These are phyloP conservation scores for Prietella phreatophila DNA, from an alignment of 2,113 vertebrate species.

Conservation along the genomic window DNA sequence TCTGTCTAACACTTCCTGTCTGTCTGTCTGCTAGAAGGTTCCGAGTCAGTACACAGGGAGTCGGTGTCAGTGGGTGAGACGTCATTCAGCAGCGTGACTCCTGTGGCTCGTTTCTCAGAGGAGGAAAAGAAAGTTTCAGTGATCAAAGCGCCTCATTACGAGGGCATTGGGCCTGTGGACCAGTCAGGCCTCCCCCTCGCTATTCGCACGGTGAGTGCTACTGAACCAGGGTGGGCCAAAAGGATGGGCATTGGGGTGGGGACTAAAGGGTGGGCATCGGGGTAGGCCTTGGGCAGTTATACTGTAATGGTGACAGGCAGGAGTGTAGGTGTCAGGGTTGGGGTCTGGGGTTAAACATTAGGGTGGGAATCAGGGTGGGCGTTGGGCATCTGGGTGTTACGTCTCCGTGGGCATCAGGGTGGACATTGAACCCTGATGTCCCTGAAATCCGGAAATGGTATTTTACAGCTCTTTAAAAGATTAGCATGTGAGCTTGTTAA, in stretches of 20 bases:
- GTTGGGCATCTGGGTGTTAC: not conserved
- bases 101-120: slow-evolving; percentile 88
- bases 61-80: slow-evolving; percentile 73
- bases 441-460: not conserved
- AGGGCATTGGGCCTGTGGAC: slow-evolving; percentile 84
- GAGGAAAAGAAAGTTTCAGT: slow-evolving; percentile 89
- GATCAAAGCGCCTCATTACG: slow-evolving; percentile 82
- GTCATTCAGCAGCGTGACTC: slow-evolving; percentile 78
- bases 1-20: not conserved
- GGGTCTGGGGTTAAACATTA: not conserved
- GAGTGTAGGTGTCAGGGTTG: not conserved
- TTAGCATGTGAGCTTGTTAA: slow-evolving; percentile 30
- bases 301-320: too few relatives aligned
- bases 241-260: not conserved
- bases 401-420: not conserved
- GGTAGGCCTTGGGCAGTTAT: not conserved
- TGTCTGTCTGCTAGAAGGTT: slow-evolving; percentile 62
- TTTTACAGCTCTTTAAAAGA: not conserved
- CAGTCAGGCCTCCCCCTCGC: slow-evolving; percentile 87
- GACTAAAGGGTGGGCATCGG: not conserved
- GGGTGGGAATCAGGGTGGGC: not conserved
- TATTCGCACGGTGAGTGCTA: slow-evolving; percentile 82
- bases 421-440: not conserved
- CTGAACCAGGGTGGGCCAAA: not conserved
- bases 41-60: slow-evolving; percentile 75